phyloP scores from a whole-genome alignment of 1,140 invertebrate genomes.

The Pseudomyrmex gracilis region DNA sequence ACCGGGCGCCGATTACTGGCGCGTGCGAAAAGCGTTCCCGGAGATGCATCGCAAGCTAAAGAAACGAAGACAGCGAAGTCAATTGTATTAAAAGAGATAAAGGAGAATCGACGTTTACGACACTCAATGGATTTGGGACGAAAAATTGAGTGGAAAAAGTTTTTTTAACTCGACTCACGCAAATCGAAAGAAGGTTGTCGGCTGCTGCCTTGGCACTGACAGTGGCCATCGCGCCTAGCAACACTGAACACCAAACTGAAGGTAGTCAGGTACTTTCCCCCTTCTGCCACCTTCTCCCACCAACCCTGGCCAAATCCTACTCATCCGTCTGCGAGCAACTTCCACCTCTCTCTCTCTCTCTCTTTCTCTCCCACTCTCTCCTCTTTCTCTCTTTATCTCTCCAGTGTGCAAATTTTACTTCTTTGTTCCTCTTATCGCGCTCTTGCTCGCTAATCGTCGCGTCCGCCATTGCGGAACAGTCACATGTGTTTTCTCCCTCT shows the following conservation, averaged over 20 bases:
- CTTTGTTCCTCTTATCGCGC: not conserved
- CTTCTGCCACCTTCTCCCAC: slow-evolving; percentile 55
- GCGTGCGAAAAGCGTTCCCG: slow-evolving; percentile 48
- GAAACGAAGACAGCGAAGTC: not conserved
- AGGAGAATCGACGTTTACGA: not conserved
- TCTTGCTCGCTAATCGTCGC: slow-evolving; percentile 28
- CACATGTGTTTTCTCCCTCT: not conserved
- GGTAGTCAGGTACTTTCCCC: slow-evolving; percentile 67
- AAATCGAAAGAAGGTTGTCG: slow-evolving; percentile 70
- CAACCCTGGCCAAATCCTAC: not conserved
- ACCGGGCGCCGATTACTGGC: slow-evolving; percentile 32
- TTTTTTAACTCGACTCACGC: slow-evolving; percentile 45
- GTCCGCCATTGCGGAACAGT: not conserved
- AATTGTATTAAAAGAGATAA: not conserved
- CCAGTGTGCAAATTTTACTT: slow-evolving; percentile 22
- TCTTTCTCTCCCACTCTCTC: slow-evolving; percentile 17
- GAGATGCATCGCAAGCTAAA: slow-evolving; percentile 29
- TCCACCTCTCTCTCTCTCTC: slow-evolving; percentile 50
- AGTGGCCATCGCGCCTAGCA: slow-evolving; percentile 80
- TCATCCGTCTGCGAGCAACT: slow-evolving; percentile 45
- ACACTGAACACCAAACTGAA: slow-evolving; percentile 78
- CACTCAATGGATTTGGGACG: not conserved
- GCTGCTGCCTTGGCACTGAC: slow-evolving; percentile 79
- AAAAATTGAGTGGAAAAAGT: slow-evolving; percentile 31
- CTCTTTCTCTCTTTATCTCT: slow-evolving; percentile 14